phyloP scores from a whole-genome alignment of 2,797 vertebrate species.

The Gadopsis bispinosus region DNA sequence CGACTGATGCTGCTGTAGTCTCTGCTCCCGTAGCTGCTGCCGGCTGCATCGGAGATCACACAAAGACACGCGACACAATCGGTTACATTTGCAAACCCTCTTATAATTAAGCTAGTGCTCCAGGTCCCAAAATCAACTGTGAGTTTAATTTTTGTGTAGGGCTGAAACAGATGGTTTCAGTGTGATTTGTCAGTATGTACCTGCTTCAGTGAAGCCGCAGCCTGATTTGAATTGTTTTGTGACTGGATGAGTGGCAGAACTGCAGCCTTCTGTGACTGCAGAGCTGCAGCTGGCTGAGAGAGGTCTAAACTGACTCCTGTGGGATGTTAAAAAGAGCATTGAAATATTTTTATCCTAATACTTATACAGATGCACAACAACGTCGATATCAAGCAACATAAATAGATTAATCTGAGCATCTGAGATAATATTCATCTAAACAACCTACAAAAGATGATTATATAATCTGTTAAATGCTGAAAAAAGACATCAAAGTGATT shows the following conservation, averaged over 20 bases:
- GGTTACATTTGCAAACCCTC: background rate
- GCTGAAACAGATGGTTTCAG: background rate
- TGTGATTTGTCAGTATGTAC: constrained; percentile 45
- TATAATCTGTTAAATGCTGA: background rate
- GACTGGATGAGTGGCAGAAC: constrained; percentile 78
- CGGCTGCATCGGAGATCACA: constrained; percentile 68
- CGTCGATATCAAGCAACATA: constrained; percentile 25
- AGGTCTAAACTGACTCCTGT: constrained; percentile 86
- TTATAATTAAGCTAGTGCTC: background rate
- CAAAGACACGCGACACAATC: constrained; percentile 44
- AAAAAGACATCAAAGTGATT: constrained; percentile 8
- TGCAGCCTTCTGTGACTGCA: constrained; percentile 86
- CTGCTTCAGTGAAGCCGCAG: constrained; percentile 77
- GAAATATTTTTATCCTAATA: background rate
- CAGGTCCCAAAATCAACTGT: background rate
- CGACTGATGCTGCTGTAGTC: constrained; percentile 75
- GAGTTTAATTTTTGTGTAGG: background rate
- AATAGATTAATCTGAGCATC: background rate
- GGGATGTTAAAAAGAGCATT: constrained; percentile 32
- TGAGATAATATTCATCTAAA: background rate
- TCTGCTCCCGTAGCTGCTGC: constrained; percentile 75
- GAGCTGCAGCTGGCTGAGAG: constrained; percentile 86
- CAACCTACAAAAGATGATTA: constrained; percentile 1
- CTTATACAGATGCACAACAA: background rate
- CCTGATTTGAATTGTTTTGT: constrained; percentile 77